A percentile compares a stretch with the other conserved stretches of the same genome.
phyloP scores from a whole-genome alignment of 2,888 invertebrate species.

The Alsophila aescularia region DNA sequence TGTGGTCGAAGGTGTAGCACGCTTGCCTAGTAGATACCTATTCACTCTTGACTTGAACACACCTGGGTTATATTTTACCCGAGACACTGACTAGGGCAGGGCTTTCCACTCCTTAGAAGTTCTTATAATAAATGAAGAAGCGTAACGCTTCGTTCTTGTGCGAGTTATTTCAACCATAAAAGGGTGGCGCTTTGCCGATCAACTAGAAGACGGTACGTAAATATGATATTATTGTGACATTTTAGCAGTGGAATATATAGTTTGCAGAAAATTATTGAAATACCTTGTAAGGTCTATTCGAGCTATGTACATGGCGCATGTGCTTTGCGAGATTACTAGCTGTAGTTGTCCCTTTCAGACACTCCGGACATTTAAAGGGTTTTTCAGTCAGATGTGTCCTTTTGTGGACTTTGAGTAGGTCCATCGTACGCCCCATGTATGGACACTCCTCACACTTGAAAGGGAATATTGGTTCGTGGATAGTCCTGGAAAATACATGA shows the following conservation, averaged over 20 bases:
- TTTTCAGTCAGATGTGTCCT: constrained; percentile 70
- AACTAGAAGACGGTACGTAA: too few species aligned
- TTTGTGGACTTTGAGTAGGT: constrained; percentile 73
- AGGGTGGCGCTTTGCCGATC: too few species aligned
- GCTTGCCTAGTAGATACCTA: too few species aligned
- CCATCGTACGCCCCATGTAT: constrained; percentile 72
- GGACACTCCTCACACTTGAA: constrained; percentile 75
- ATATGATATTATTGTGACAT: too few species aligned
- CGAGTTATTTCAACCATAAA: too few species aligned
- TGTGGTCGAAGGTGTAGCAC: too few species aligned
- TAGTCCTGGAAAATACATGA: constrained; percentile 26
- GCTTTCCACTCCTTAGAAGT: too few species aligned
- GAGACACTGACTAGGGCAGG: too few species aligned
- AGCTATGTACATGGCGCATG: constrained; percentile 73
- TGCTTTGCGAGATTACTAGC: constrained; percentile 76
- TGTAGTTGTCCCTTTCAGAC: constrained; percentile 71
- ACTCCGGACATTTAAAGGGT: constrained; percentile 72
- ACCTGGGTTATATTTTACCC: too few species aligned
- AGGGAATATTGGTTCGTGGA: constrained; percentile 72
- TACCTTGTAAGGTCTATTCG: constrained; percentile 73
- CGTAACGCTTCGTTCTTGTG: too few species aligned
- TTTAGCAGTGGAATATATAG: background rate
- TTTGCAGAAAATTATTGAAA: background rate
- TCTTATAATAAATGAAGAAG: too few species aligned
- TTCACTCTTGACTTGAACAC: too few species aligned